Base-by-base conservation (phyloP, 2,797 vertebrate species). In the Enteromius mattozi region DNA sequence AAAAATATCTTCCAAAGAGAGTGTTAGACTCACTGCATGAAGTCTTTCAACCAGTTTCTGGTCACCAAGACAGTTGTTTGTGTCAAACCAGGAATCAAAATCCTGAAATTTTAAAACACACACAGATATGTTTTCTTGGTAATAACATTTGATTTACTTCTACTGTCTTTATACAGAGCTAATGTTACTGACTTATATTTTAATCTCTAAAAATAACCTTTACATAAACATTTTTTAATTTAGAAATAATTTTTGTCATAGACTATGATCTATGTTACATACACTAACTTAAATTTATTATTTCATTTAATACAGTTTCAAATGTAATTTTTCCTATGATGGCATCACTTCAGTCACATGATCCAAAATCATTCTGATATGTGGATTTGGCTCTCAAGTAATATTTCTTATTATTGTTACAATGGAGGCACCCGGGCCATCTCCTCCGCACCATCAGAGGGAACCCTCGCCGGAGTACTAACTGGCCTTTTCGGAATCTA, bases 81-180 rank as follows among this genome's bases (percentile, higher is more conserved):
- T 97, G 88, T 97, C 96, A 65, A 97, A 97, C 96, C 96, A 97
- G 0, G 96, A 97, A 92, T 97, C 96, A 93, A 97, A 97, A 91
- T 97, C 96, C 96, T 97, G 87, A 69, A 90, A 90, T 30, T 72
- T 56, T 14, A 54, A 21, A 85, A 70, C 27, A 54, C 12, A 63
- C 42, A 76, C 6, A 56, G 8, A 33, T 45, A 47, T 30, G n/a
- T 42, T 33, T 45, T 66, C 4, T 8, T 24, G 13, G 21, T 17
- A 14, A 6, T 27, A 40, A 59, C 7, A 35, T n/a, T 13, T 2
- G 3, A n/a, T 6, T 35, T 5, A n/a, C 5, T 13, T 54, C 17
- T n/a, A 33, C 10, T 21, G 21, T 54, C 33, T 51, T 54, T 13
- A 78, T 45, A 19, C 16, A 42, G 35, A 63, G 14, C 76, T 63